Percentiles rank a stretch among this genome's conserved stretches.
These are phyloP conservation scores for Platycercus adscitus DNA, from an alignment of 2,113 vertebrate species.

Conservation along the genomic window DNA sequence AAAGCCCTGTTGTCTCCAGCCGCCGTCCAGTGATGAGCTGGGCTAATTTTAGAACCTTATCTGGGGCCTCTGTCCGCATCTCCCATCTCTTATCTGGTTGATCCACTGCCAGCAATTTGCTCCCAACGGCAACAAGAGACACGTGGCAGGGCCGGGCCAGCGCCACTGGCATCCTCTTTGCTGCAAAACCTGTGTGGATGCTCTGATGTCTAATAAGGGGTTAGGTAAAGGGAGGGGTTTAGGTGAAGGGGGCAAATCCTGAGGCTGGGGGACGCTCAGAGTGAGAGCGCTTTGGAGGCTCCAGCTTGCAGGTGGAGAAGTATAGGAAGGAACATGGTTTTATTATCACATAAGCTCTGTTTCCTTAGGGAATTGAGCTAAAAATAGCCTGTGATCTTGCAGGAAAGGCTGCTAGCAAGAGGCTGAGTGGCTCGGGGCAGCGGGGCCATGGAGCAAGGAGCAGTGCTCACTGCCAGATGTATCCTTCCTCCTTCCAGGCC, in stretches of 20 bases:
- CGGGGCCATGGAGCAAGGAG: background rate
- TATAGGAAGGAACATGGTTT: background rate
- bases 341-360: background rate
- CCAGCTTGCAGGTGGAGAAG: background rate
- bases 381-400: background rate
- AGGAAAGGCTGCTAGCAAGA: background rate
- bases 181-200: background rate
- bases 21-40: accelerated
- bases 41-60: background rate
- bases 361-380: background rate
- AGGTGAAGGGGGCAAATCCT: background rate
- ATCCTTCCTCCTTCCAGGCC: background rate
- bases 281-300: accelerated
- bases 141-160: background rate
- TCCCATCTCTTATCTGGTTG: background rate
- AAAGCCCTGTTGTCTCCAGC: background rate
- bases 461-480: accelerated
- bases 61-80: background rate
- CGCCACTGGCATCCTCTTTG: accelerated
- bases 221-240: background rate
- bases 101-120: background rate
- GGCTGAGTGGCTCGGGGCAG: background rate
- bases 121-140: constrained; percentile 4
- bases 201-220: background rate
- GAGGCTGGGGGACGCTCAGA: background rate